These are phyloP conservation scores for Casuarius casuarius DNA, from an alignment of 2,113 vertebrate species.

Conservation along the genomic window DNA sequence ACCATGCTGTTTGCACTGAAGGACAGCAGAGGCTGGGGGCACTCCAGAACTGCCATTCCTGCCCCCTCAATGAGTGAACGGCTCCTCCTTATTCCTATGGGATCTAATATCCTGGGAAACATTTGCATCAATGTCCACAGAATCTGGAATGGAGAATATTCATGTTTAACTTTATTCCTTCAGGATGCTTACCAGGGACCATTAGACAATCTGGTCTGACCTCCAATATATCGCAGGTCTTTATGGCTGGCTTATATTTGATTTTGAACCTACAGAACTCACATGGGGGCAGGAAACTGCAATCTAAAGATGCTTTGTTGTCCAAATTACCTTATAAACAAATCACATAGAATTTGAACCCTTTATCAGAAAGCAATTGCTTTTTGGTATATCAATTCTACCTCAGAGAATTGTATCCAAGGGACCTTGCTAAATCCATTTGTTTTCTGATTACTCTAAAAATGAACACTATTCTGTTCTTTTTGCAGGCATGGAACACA, in stretches of 20 bases:
- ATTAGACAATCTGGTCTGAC: not conserved
- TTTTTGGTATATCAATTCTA: not conserved
- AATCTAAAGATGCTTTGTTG: not conserved
- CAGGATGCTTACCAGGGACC: not conserved
- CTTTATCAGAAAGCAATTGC: not conserved
- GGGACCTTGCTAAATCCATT: not conserved
- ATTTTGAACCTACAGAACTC: not conserved
- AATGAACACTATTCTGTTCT: not conserved
- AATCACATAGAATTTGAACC: not conserved
- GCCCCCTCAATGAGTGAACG: not conserved
- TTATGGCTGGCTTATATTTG: not conserved
- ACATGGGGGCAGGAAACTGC: not conserved
- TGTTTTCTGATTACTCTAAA: not conserved
- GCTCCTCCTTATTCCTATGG: not conserved
- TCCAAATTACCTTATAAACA: not conserved
- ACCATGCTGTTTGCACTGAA: not conserved
- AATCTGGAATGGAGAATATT: not conserved
- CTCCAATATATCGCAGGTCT: not conserved
- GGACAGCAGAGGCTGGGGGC: not conserved
- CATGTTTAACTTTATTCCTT: not conserved
- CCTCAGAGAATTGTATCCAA: not conserved
- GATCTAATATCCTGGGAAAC: not conserved
- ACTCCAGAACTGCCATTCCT: not conserved
- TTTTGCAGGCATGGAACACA: slow-evolving; percentile 80
- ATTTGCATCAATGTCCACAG: not conserved